Evolutionary conservation across 2,888 invertebrate genomes (phyloP).

Genomic region (Sussaba pulchella): DNA sequence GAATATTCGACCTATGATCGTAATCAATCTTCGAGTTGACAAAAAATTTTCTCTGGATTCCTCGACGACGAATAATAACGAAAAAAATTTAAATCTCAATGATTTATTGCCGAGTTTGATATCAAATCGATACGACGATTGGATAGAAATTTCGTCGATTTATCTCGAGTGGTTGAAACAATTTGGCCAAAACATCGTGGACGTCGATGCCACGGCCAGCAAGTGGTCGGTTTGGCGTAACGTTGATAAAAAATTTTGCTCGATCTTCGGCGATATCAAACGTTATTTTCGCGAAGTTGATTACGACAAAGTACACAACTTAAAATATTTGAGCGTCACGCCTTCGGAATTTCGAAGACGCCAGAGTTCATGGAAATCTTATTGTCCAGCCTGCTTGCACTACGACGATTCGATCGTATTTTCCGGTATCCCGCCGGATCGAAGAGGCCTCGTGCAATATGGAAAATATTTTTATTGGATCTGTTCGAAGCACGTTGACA

Average conservation of each 20-base stretch:
- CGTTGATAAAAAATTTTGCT: slow-evolving; percentile 82
- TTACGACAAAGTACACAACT: slow-evolving; percentile 84
- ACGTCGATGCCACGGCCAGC: slow-evolving; percentile 85
- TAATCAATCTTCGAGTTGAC: slow-evolving; percentile 85
- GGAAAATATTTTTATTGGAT: slow-evolving; percentile 87
- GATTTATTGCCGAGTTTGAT: slow-evolving; percentile 84
- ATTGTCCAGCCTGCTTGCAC: slow-evolving; percentile 87
- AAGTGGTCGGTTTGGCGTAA: slow-evolving; percentile 86
- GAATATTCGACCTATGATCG: slow-evolving; percentile 86
- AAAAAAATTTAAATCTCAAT: slow-evolving; percentile 81
- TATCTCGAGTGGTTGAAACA: slow-evolving; percentile 85
- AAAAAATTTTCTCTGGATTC: slow-evolving; percentile 83
- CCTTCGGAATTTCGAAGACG: slow-evolving; percentile 85
- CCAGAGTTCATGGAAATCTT: slow-evolving; percentile 85
- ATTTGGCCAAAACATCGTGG: slow-evolving; percentile 86
- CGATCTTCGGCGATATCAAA: slow-evolving; percentile 84
- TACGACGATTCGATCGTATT: slow-evolving; percentile 78
- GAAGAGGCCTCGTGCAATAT: slow-evolving; percentile 86
- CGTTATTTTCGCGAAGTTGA: slow-evolving; percentile 85
- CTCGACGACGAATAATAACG: slow-evolving; percentile 82
- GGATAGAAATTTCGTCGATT: slow-evolving; percentile 80
- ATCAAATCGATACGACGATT: slow-evolving; percentile 84
- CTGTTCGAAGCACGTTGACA: slow-evolving; percentile 86
- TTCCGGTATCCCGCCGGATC: slow-evolving; percentile 85
- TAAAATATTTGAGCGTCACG: slow-evolving; percentile 86